Base-by-base conservation (phyloP, 2,888 invertebrate species). In the Stenichneumon culpator region DNA sequence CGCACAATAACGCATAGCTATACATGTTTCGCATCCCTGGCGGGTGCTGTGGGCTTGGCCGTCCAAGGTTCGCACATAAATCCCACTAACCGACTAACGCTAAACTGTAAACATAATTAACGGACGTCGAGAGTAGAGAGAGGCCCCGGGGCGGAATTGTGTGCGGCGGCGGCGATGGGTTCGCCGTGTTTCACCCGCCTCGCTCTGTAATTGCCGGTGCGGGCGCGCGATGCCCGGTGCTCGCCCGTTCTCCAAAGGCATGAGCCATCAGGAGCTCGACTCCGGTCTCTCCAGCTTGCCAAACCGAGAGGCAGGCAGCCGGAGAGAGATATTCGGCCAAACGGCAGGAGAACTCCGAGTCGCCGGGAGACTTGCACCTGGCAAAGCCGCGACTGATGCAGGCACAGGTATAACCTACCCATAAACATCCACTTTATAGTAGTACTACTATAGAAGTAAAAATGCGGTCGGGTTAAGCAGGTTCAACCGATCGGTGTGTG, bases 31-130 rank as follows among this genome's bases (percentile, higher is more conserved):
- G n/a, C 32, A 32, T 25, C 60, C 16, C 44, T 32, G 52, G 14
- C 44, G 44, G 79, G 44, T 80, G 39, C 28, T n/a, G 65, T 54
- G 60, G 65, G 52, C 39, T 36, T 80, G 65, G 69, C 67, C 36
- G 67, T 36, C 16, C 50, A 47, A 39, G 72, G 81, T 77, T 84
- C 81, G 68, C 84, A 84, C 81, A 84, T 81, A 77, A 84, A 84
- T 84, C 77, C 81, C 52, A 77, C 81, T 81, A 81, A 84, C 75
- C 84, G 77, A 81, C 77, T 77, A 81, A 72, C 63, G 73, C 79
- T 79, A 83, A 83, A 83, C 79, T 78, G 86, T 84, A 84, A 78
- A 82, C 79, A 82, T 79, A 82, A 86, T 84, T 84, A 84, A 81
- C 78, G 72, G 73, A 81, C 68, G 80, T 86, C 73, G 69, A 69